These are phyloP conservation scores for Sylvia atricapilla DNA, from an alignment of 2,113 vertebrate species.

Conservation along the genomic window DNA sequence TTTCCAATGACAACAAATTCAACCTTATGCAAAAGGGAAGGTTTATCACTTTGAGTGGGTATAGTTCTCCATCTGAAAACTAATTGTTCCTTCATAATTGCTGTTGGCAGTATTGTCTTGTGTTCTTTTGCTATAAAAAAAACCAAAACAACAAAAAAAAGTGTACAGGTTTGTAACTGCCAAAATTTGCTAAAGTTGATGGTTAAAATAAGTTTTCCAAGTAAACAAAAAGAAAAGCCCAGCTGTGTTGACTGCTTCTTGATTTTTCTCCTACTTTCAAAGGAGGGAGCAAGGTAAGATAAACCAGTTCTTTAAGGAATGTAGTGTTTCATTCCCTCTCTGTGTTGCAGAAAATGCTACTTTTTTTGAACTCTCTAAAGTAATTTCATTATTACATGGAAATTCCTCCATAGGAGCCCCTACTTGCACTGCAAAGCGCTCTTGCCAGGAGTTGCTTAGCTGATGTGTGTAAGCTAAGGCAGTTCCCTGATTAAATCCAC, in stretches of 20 bases:
- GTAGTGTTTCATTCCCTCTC: neutral
- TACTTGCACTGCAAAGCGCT: neutral
- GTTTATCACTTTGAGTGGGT: conserved; percentile 48
- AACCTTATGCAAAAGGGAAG: conserved; percentile 76
- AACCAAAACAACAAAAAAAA: neutral
- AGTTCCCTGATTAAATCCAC: neutral
- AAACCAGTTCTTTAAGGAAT: neutral
- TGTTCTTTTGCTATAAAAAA: conserved; percentile 77
- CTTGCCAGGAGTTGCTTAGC: neutral
- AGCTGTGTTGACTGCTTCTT: conserved; percentile 64
- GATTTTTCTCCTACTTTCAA: conserved; percentile 17
- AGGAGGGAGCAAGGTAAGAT: conserved; percentile 5
- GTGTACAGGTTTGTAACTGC: conserved; percentile 83
- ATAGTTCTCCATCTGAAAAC: conserved; percentile 51
- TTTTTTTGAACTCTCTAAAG: neutral
- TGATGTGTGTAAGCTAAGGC: neutral
- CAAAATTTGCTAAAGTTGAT: conserved; percentile 83
- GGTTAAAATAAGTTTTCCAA: conserved; percentile 79
- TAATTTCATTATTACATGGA: neutral
- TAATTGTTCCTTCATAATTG: conserved; percentile 68
- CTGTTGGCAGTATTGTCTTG: conserved; percentile 79
- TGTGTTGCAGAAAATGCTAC: neutral
- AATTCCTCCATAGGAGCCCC: neutral
- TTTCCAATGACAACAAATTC: conserved; percentile 38
- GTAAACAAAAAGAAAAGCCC: conserved; percentile 72